A percentile compares a stretch with the other conserved stretches of the same genome.
phyloP scores from a whole-genome alignment of 2,113 vertebrate genomes.

The Agelaius phoeniceus region DNA sequence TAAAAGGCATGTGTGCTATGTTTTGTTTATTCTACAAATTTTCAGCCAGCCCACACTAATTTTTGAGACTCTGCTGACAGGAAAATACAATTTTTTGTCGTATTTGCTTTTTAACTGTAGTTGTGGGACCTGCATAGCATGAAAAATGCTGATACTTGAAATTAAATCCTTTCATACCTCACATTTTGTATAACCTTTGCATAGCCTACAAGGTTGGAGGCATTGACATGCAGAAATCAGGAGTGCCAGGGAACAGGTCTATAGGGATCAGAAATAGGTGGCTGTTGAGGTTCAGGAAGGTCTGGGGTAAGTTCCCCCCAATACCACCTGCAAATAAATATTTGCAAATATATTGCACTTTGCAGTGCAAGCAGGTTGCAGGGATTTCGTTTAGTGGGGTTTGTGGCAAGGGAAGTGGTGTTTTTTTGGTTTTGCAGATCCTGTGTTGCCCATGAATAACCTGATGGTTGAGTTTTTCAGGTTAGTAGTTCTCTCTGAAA shows the following conservation, averaged over 20 bases:
- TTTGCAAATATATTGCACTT: too few relatives aligned
- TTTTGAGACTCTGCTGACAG: background rate
- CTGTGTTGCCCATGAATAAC: background rate
- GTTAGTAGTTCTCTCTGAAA: background rate
- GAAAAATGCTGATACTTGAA: background rate
- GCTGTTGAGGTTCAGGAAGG: background rate
- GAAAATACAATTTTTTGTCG: background rate
- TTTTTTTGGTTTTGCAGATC: background rate
- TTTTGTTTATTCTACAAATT: slow-evolving; percentile 17
- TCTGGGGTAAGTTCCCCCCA: background rate
- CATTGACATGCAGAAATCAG: background rate
- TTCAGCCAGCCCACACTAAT: background rate
- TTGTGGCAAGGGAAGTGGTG: background rate
- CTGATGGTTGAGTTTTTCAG: background rate
- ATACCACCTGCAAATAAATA: background rate
- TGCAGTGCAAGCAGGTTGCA: background rate
- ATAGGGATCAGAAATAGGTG: background rate
- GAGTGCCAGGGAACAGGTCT: background rate
- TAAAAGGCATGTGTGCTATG: background rate
- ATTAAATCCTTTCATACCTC: background rate
- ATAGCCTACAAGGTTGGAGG: background rate
- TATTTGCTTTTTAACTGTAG: background rate
- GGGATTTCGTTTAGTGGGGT: background rate
- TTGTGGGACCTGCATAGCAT: background rate
- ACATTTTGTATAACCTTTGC: background rate